These are phyloP conservation scores for Cephalopholis sonnerati DNA, from an alignment of 2,113 vertebrate species.

Conservation along the genomic window DNA sequence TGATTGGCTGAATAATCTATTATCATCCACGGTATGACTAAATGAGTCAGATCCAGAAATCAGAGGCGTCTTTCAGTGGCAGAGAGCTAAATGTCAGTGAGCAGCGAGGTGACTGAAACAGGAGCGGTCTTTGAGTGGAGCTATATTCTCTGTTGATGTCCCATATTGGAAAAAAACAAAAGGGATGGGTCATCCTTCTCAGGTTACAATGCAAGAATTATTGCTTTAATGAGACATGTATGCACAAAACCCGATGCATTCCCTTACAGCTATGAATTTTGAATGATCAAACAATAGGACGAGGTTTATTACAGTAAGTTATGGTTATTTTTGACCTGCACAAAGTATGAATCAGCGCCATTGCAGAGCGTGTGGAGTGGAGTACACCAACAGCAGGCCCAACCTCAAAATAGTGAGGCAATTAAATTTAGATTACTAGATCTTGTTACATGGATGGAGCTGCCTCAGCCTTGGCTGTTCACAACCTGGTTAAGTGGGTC, in stretches of 20 bases:
- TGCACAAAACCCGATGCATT: neutral
- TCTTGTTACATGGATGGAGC: conserved; percentile 57
- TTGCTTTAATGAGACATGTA: conserved; percentile 15
- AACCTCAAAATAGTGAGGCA: conserved; percentile 74
- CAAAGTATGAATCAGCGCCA: conserved; percentile 70
- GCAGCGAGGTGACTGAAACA: conserved; percentile 45
- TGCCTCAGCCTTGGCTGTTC: neutral
- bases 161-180: conserved; percentile 66
- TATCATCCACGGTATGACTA: neutral
- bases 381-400: conserved; percentile 32
- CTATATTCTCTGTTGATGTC: conserved; percentile 65
- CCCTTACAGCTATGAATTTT: neutral
- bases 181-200: conserved; percentile 80
- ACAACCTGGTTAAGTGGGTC: conserved; percentile 11
- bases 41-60: conserved; percentile 32
- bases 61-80: conserved; percentile 25
- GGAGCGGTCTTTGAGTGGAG: conserved; percentile 44
- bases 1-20: conserved; percentile 47
- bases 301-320: conserved; percentile 6
- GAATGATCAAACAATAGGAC: neutral
- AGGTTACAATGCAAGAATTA: conserved; percentile 67
- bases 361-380: conserved; percentile 34
- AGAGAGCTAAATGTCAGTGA: conserved; percentile 50
- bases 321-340: conserved; percentile 52
- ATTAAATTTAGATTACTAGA: conserved; percentile 76